Evolutionary conservation across 2,888 invertebrate species (phyloP).

Genomic region (Dascillus cervinus): DNA sequence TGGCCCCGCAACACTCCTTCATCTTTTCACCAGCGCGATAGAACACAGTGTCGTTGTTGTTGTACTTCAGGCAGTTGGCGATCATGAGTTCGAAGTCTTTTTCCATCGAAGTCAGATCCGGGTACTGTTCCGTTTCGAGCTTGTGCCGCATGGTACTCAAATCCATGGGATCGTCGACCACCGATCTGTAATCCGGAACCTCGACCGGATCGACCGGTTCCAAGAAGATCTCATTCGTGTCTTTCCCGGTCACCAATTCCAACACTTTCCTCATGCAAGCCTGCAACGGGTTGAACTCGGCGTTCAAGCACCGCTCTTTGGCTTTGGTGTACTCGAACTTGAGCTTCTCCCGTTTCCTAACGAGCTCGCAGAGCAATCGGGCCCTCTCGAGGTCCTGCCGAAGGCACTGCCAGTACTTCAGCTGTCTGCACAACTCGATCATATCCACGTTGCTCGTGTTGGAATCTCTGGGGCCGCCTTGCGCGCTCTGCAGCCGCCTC

Average conservation of each 20-base stretch:
- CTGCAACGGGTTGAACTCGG: constrained; percentile 75
- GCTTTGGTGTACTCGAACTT: constrained; percentile 81
- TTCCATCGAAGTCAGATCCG: constrained; percentile 70
- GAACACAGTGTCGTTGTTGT: constrained; percentile 90
- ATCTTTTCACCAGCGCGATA: constrained; percentile 83
- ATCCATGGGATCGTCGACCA: constrained; percentile 83
- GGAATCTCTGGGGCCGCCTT: constrained; percentile 33
- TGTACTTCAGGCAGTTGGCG: constrained; percentile 90
- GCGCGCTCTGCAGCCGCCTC: constrained; percentile 65
- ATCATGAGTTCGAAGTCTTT: constrained; percentile 94
- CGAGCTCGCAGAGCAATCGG: constrained; percentile 84
- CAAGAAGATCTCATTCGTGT: constrained; percentile 80
- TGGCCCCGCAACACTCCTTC: constrained; percentile 76
- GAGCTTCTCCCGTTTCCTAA: constrained; percentile 90
- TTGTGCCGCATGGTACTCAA: constrained; percentile 79
- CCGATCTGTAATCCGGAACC: constrained; percentile 84
- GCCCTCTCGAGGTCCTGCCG: constrained; percentile 92
- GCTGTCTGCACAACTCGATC: constrained; percentile 71
- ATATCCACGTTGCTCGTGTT: constrained; percentile 47
- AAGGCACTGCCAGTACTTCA: constrained; percentile 90
- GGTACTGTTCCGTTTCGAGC: constrained; percentile 60
- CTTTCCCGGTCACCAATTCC: constrained; percentile 68
- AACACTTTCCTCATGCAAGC: constrained; percentile 70
- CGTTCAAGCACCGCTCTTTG: constrained; percentile 71
- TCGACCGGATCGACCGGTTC: constrained; percentile 87